phyloP scores from a whole-genome alignment of 2,888 invertebrate genomes.

The Eristalis arbustorum region DNA sequence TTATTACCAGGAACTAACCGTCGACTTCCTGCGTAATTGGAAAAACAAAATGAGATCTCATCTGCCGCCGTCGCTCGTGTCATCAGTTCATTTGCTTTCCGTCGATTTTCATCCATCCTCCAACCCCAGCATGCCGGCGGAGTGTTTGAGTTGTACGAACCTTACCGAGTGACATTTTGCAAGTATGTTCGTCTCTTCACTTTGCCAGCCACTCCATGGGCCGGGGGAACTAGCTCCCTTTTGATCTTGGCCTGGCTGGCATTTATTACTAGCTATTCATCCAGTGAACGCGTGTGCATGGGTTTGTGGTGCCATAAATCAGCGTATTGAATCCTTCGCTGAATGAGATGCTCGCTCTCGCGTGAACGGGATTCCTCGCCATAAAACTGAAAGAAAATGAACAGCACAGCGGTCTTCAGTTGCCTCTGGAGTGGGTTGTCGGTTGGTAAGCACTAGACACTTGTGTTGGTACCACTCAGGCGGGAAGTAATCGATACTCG shows the following conservation, averaged over 20 bases:
- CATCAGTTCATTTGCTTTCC: too few species aligned
- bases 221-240: neutral
- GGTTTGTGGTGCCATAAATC: slow-evolving; percentile 20
- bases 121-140: neutral
- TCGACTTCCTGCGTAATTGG: neutral
- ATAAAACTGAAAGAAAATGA: slow-evolving; percentile 22
- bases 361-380: neutral
- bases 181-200: slow-evolving; percentile 41
- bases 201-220: neutral
- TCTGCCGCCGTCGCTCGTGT: neutral
- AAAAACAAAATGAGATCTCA: neutral
- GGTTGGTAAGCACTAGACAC: slow-evolving; percentile 41
- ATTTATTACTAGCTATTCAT: slow-evolving; percentile 20
- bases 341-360: slow-evolving; percentile 31
- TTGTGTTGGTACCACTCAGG: neutral
- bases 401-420: slow-evolving; percentile 60
- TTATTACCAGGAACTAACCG: neutral
- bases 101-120: too few species aligned
- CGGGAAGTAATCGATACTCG: slow-evolving; percentile 36
- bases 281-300: neutral
- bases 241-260: slow-evolving; percentile 6
- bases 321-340: slow-evolving; percentile 44
- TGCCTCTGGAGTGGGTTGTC: slow-evolving; percentile 34
- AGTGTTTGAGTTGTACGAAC: slow-evolving; percentile 43
- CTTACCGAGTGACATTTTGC: slow-evolving; percentile 40